Conservation (phyloP, 2,113 vertebrate genomes). For the Tachuris rubrigastra region DNA sequence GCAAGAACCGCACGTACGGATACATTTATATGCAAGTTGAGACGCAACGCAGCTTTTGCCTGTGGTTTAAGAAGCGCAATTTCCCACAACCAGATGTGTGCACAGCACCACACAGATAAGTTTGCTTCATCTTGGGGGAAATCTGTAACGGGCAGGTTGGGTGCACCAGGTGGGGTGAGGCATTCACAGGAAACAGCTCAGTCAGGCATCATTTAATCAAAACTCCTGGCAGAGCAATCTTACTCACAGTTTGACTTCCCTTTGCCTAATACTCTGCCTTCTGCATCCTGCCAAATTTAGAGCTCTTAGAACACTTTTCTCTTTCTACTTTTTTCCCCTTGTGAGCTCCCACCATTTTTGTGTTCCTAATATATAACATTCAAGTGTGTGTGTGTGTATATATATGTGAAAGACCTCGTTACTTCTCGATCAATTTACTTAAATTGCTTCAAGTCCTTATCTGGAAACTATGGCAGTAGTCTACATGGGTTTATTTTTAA, state of each 20-base stretch:
- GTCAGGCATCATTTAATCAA: not conserved
- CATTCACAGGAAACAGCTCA: not conserved
- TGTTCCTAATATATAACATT: not conserved
- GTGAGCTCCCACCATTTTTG: not conserved
- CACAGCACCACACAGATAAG: not conserved
- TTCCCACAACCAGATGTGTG: not conserved
- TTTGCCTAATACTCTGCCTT: not conserved
- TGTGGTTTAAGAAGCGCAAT: not conserved
- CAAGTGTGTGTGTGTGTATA: not conserved
- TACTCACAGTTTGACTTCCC: not conserved
- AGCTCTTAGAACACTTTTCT: not conserved
- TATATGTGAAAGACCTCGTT: not conserved
- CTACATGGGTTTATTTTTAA: not conserved
- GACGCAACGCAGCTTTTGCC: not conserved
- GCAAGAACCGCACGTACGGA: accelerated
- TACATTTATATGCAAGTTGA: not conserved
- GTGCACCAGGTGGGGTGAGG: not conserved
- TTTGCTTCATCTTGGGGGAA: not conserved
- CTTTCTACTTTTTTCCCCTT: not conserved
- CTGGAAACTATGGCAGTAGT: not conserved
- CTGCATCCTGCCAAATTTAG: not conserved
- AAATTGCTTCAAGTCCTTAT: not conserved
- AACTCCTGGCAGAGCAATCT: not conserved
- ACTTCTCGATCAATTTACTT: not conserved
- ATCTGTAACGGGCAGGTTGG: not conserved